Evolutionary conservation across 2,888 invertebrate genomes (phyloP), one percentile per base, ranked within the genome.

Genomic region (Acleris laterana): DNA sequence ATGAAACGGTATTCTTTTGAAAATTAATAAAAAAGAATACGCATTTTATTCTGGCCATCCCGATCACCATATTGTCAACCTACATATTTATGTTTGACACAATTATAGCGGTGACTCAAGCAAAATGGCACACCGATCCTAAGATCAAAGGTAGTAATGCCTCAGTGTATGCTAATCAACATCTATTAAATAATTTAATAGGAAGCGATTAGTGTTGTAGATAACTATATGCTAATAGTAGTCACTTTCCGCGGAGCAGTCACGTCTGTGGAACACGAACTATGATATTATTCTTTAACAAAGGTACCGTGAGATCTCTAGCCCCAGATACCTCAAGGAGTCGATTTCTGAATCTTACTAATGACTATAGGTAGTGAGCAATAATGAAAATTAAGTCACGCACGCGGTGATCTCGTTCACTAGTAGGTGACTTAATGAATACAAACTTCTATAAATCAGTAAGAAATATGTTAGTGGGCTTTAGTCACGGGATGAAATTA

Each of bases 151-250:
- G 65, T 55, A 64, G 17, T 51, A 51, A 65, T 59, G 51, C 32
- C 59, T 42, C 48, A 67, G 67, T 48, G 57, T 62, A 67, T 67
- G 67, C 61, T 58, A 50, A 67, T 58, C 58, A 53, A 58, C 13
- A n/a, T 58, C 58, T 52, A 67, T 62, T 67, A 67, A 67, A 67
- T 67, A 67, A 59, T 53, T 58, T 49, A 59, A 58, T 62, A 62
- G 67, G 67, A 67, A 67, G 58, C 62, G 53, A 62, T 63, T 66
- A 62, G 44, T 51, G 19, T 61, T 51, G 50, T 48, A 55, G 28
- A 44, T 49, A 60, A 48, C 48, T 19, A 65, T 65, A 63, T 57
- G 63, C 58, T 65, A 61, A 65, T 61, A 20, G 48, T 44, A 55
- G 65, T 61, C 46, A 57, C 65, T 61, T 65, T 65, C 65, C 60